Evolutionary conservation across 2,113 vertebrate species (phyloP).

Genomic region (Syngnathus floridae): DNA sequence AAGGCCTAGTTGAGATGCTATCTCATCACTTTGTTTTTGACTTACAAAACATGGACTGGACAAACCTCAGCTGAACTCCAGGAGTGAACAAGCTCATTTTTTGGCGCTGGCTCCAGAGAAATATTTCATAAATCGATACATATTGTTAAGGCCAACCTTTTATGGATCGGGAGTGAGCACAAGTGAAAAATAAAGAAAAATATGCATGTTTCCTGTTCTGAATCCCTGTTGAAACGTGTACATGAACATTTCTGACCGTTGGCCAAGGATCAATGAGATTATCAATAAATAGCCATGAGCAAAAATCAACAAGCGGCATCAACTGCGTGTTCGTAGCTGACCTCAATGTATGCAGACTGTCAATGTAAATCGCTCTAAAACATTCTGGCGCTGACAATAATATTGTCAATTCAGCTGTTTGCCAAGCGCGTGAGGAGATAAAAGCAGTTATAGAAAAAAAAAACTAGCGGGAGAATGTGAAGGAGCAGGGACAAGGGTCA

Average conservation of each 20-base stretch:
- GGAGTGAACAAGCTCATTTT: not conserved
- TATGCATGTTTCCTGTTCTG: too few species aligned
- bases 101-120: not conserved
- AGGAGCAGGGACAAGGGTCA: slow-evolving; percentile 29
- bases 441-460: slow-evolving; percentile 13
- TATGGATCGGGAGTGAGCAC: not conserved
- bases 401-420: slow-evolving; percentile 13
- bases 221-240: too few species aligned
- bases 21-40: slow-evolving; percentile 16
- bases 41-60: slow-evolving; percentile 10
- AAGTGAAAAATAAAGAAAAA: too few species aligned
- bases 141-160: too few species aligned
- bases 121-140: not conserved
- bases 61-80: slow-evolving; percentile 15
- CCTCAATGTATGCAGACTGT: not conserved
- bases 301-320: not conserved
- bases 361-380: not conserved
- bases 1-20: slow-evolving; percentile 51
- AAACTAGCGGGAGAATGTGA: slow-evolving; percentile 16
- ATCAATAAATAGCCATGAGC: not conserved
- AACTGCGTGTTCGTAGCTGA: not conserved
- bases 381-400: not conserved
- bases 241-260: not conserved
- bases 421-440: slow-evolving; percentile 29
- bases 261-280: not conserved